Conservation (phyloP, 2,113 vertebrate genomes). For the Eleginops maclovinus region DNA sequence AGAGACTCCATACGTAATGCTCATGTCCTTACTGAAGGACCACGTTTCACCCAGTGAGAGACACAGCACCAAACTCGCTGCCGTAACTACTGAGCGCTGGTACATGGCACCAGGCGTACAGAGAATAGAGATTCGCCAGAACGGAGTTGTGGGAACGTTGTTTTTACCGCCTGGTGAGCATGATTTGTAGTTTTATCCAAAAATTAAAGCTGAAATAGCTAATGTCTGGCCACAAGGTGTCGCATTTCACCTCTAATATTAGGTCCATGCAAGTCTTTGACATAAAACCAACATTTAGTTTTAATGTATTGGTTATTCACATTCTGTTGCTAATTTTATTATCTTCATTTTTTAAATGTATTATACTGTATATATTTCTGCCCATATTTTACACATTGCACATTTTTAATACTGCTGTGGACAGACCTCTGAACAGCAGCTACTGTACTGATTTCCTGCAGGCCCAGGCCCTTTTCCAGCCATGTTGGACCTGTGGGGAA, state of each 20-base stretch:
- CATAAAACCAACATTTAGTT: too few species aligned
- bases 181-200: neutral
- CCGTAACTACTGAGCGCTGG: conserved; percentile 70
- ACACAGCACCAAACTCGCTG: conserved; percentile 60
- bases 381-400: too few species aligned
- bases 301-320: too few species aligned
- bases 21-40: conserved; percentile 72
- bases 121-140: conserved; percentile 67
- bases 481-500: conserved; percentile 73
- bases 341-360: too few species aligned
- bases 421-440: neutral
- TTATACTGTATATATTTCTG: too few species aligned
- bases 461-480: conserved; percentile 74
- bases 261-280: too few species aligned
- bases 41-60: conserved; percentile 60
- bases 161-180: conserved; percentile 80
- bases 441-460: conserved; percentile 24
- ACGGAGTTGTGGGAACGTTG: conserved; percentile 74
- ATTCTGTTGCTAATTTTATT: too few species aligned
- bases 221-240: too few species aligned
- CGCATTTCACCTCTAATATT: too few species aligned
- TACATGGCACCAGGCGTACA: conserved; percentile 76
- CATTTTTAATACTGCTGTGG: neutral
- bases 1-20: conserved; percentile 60
- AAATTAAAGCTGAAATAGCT: neutral